Base-by-base conservation (phyloP, 1,140 invertebrate genomes). In the Drosophila dunni region DNA sequence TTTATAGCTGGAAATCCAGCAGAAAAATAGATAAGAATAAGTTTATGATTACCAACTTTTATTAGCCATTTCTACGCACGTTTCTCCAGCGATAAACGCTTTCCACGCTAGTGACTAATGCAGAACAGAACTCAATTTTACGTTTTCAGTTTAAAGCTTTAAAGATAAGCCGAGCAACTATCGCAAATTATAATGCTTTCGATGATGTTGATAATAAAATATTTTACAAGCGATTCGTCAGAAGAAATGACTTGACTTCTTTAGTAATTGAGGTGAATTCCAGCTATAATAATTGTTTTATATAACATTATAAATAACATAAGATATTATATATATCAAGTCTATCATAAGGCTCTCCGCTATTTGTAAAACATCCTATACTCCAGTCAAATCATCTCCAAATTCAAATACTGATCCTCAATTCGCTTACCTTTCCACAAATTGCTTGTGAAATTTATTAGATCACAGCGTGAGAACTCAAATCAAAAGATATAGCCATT, bases 391-490 rank as follows among this genome's bases (percentile, higher is more conserved):
- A 20, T 20, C 24, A 29, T 29, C 24, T 6, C 24, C 24, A 29
- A 1, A 4, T 56, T 7, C 36, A 20, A 40, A 8, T 44, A 68
- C 13, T 50, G 9, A 58, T 38, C 11, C 48, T 44, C 17, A 13
- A 54, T 40, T 72, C 38, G 53, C 17, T 50, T 44, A 17, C 29
- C 63, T 60, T 50, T 9, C 40, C 45, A 45, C 29, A 44, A 72
- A 57, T 44, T 53, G 63, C 10, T 24, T 38, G 9, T 61, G 50
- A 48, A 53, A 79, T 70, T 65, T 58, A 82, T 81, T 63, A 57
- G 73, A 68, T 29, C 78, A 42, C 61, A 73, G 64, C 70, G 70
- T 73, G 70, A 73, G 70, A 73, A 73, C 46, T 48, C 33, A 67
- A 73, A 68, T 54, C 54, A 73, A 11, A 73, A 61, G 70, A 73